phyloP scores from a whole-genome alignment of 2,888 invertebrate genomes.

The Dendrolimus pini region DNA sequence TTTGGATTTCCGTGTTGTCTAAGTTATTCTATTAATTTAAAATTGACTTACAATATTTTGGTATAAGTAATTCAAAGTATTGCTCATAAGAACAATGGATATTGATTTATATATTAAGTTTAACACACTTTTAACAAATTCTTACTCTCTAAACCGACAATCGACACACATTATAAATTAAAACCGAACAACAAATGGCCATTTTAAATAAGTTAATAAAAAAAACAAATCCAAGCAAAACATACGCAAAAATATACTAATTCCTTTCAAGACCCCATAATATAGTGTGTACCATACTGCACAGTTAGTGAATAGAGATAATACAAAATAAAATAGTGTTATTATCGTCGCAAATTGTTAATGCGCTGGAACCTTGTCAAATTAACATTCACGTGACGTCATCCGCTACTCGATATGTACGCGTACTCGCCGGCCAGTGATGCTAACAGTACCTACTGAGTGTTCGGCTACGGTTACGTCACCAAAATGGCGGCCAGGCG shows the following conservation, averaged over 20 bases:
- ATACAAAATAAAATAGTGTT: no score
- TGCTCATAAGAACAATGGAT: neutral
- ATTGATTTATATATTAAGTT: conserved; percentile 19
- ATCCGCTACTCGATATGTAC: no score
- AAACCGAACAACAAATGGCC: conserved; percentile 55
- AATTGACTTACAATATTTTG: neutral
- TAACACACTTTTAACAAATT: conserved; percentile 34
- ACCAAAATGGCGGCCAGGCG: no score
- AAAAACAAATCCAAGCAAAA: conserved; percentile 57
- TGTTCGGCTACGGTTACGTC: no score
- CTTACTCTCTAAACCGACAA: conserved; percentile 37
- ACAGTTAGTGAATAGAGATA: no score
- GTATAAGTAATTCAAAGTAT: neutral
- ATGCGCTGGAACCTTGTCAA: no score
- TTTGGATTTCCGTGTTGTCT: neutral
- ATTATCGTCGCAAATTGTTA: no score
- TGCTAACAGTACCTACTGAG: no score
- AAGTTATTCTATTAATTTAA: neutral
- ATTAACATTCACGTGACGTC: no score
- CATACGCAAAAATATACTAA: conserved; percentile 41
- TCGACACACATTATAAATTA: conserved; percentile 47
- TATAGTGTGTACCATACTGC: no score
- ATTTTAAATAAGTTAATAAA: conserved; percentile 57
- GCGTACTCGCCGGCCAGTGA: no score
- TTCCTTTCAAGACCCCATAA: conserved; percentile 10